Evolutionary conservation across 2,113 vertebrate genomes (phyloP).

Genomic region (Aepyceros melampus): DNA sequence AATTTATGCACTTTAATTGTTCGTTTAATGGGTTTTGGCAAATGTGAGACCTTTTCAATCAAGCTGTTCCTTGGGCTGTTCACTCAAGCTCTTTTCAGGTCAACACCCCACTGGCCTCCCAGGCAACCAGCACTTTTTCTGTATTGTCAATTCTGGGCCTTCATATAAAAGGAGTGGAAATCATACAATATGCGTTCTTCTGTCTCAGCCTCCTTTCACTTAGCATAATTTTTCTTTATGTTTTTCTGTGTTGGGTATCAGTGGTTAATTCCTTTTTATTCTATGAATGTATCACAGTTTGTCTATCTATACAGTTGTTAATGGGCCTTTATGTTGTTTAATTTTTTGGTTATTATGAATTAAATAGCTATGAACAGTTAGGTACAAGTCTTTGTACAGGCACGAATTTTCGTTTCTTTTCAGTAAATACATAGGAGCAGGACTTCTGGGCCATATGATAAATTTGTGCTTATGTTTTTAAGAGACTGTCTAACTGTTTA

Average conservation of each 20-base stretch:
- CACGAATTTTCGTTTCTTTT: background rate
- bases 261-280: background rate
- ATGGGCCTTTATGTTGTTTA: background rate
- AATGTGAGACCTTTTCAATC: background rate
- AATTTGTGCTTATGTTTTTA: background rate
- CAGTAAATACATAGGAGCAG: background rate
- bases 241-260: background rate
- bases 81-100: background rate
- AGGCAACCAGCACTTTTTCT: background rate
- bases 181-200: background rate
- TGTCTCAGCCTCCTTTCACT: background rate
- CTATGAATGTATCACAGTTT: background rate
- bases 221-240: background rate
- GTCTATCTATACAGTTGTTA: background rate
- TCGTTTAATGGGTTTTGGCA: background rate
- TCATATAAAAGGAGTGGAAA: background rate
- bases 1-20: background rate
- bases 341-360: background rate
- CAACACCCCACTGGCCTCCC: background rate
- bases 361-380: background rate
- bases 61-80: background rate
- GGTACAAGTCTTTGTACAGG: background rate
- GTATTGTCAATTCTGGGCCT: background rate
- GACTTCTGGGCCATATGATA: background rate
- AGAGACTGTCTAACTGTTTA: background rate